Evolutionary conservation across 1,140 invertebrate genomes (phyloP).

Genomic region (Bombus terrestris): DNA sequence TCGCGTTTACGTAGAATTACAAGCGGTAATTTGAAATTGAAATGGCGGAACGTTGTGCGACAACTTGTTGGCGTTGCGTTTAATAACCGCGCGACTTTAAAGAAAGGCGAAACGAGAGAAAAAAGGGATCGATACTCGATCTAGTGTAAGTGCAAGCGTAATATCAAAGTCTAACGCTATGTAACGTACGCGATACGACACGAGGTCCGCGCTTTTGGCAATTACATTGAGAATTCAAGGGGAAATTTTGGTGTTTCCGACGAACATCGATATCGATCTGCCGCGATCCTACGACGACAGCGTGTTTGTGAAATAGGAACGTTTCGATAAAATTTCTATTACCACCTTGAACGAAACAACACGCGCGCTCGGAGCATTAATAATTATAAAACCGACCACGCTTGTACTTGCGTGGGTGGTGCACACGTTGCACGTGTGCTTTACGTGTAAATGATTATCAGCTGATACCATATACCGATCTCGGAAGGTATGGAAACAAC

Average conservation of each 20-base stretch:
- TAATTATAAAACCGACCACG: not conserved
- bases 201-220: not conserved
- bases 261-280: not conserved
- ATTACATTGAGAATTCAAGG: not conserved
- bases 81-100: not conserved
- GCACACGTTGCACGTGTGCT: not conserved
- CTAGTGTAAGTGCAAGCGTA: not conserved
- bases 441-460: not conserved
- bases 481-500: not conserved
- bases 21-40: not conserved
- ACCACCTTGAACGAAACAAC: not conserved
- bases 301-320: not conserved
- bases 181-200: not conserved
- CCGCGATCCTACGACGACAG: not conserved
- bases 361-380: conserved; percentile 4
- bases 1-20: not conserved
- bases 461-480: not conserved
- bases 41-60: not conserved
- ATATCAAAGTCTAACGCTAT: not conserved
- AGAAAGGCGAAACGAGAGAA: not conserved
- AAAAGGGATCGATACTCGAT: no score
- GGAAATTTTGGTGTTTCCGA: not conserved
- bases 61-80: not conserved
- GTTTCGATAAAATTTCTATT: not conserved
- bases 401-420: accelerated